Base-by-base conservation (phyloP, 2,113 vertebrate genomes). In the Aptenodytes patagonicus region DNA sequence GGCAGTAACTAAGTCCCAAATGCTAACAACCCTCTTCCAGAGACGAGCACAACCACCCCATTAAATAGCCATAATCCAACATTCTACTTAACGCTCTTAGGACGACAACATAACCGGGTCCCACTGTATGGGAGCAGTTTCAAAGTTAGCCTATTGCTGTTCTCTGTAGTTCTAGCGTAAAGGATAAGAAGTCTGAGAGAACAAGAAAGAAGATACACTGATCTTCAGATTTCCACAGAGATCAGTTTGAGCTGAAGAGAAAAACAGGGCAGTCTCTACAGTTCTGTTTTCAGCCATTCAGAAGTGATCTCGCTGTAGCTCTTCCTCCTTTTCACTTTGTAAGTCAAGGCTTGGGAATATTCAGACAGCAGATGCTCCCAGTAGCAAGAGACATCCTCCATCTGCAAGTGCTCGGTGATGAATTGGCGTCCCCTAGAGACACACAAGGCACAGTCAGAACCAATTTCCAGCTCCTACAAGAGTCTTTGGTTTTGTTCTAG, bases 311-410 rank as follows among this genome's bases (percentile, higher is more conserved):
- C 98, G 6, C 84, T 97, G 97, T 99, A 99, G 94, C 83, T 94
- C 89, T 95, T 98, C 82, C 89, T 99, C 77, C 97, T 98, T 93
- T 98, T 98, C 44, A 99, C 99, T 89, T 98, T 98, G 97, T 99
- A 99, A 83, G 98, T 98, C 81, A 99, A 97, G 49, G 99, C 97
- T 69, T 97, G 98, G 87, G 99, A 98, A 62, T 99, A 99, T 62
- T 98, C 98, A 9, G 97, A 98, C 78, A 99, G 98, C 66, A 99
- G 98, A 73, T 91, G 98, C 95, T 99, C 98, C 99, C 99, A 99
- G 98, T 99, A 99, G 97, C 99, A 99, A 83, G 98, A 99, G 76
- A 99, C 78, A 8, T 99, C 99, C 68, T 99, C 98, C 99, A 99
- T 99, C 38, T 85, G 97, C 95, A 99, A 98, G 94, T 99, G 98